Evolutionary conservation across 2,797 vertebrate species (phyloP).

Genomic region (Acanthopagrus latus): DNA sequence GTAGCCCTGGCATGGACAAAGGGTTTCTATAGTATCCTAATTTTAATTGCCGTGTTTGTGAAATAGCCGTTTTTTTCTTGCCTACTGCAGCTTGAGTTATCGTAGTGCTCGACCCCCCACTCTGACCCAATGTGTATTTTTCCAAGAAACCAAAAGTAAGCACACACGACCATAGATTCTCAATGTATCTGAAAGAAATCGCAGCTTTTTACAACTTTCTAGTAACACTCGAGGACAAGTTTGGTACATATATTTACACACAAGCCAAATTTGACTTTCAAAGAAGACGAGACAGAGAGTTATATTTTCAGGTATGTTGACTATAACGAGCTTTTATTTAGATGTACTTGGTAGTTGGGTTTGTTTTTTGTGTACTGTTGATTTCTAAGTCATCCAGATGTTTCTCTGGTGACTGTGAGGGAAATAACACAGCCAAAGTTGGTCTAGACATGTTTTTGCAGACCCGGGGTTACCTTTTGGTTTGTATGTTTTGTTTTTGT

Average conservation of each 20-base stretch:
- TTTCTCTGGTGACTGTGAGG: constrained; percentile 48
- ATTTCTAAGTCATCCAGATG: constrained; percentile 41
- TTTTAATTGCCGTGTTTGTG: constrained; percentile 72
- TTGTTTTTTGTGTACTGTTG: constrained; percentile 57
- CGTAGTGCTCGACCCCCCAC: constrained; percentile 52
- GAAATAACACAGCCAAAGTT: constrained; percentile 47
- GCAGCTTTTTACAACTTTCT: constrained; percentile 45
- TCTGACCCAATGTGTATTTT: constrained; percentile 63
- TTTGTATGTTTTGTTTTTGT: constrained; percentile 36
- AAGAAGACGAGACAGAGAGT: constrained; percentile 26
- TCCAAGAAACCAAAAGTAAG: constrained; percentile 57
- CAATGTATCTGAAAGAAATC: constrained; percentile 29
- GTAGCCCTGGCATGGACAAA: constrained; percentile 57
- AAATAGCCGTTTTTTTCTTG: constrained; percentile 63
- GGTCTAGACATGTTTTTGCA: constrained; percentile 54
- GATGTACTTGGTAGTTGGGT: constrained; percentile 45
- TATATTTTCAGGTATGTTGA: constrained; percentile 69
- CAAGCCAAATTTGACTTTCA: constrained; percentile 53
- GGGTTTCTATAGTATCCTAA: constrained; percentile 51
- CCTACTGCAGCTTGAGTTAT: constrained; percentile 66
- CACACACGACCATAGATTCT: constrained; percentile 32
- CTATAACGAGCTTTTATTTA: constrained; percentile 56
- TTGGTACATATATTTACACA: constrained; percentile 39
- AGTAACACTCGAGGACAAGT: constrained; percentile 17
- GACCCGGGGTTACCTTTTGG: constrained; percentile 21